phyloP scores from a whole-genome alignment of 2,797 vertebrate species.

The Enteromius radiatus region DNA sequence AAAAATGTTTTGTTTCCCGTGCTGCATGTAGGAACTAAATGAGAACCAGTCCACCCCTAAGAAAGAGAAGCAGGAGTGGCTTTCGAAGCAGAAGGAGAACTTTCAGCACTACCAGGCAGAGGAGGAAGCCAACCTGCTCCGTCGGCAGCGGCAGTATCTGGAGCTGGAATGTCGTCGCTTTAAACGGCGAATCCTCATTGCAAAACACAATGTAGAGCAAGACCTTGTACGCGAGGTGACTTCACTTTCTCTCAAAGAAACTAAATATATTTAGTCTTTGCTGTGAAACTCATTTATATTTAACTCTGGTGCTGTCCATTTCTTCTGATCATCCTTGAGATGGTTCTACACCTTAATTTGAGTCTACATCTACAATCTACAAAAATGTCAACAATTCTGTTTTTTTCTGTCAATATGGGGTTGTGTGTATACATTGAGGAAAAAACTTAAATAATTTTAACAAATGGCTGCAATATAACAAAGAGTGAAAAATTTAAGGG shows the following conservation, averaged over 20 bases:
- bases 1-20: neutral
- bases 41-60: conserved; percentile 99
- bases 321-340: too few species aligned
- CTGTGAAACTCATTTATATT: too few species aligned
- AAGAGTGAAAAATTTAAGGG: too few species aligned
- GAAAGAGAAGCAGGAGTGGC: conserved; percentile 98
- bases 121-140: conserved; percentile 95
- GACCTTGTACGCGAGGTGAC: conserved; percentile 84
- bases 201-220: conserved; percentile 94
- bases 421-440: too few species aligned
- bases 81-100: conserved; percentile 98
- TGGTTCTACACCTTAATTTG: too few species aligned
- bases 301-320: too few species aligned
- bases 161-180: conserved; percentile 96
- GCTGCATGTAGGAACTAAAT: conserved; percentile 86
- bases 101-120: conserved; percentile 98
- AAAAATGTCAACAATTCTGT: too few species aligned
- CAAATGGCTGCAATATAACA: too few species aligned
- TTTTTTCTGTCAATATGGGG: too few species aligned
- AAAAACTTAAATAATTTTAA: too few species aligned
- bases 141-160: conserved; percentile 94
- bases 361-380: too few species aligned
- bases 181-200: conserved; percentile 94
- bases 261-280: too few species aligned
- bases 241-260: neutral